Evolutionary conservation across 2,888 invertebrate species (phyloP).

Genomic region (Trissoscelio sp.): DNA sequence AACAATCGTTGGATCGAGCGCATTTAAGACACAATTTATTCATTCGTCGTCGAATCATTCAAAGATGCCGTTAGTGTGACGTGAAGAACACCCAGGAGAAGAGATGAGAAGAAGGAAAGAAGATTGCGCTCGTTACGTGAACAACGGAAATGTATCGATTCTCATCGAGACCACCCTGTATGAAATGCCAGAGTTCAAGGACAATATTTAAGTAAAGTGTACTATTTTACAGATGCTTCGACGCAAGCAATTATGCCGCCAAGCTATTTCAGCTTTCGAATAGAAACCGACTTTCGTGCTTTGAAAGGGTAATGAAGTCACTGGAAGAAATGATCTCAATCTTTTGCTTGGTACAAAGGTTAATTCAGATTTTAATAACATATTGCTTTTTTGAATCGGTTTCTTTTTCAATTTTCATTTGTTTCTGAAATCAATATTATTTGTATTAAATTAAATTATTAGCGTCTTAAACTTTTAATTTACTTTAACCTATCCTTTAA

Average conservation of each 20-base stretch:
- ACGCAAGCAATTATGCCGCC: constrained; percentile 46
- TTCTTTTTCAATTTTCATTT: too few relatives aligned
- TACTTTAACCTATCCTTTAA: background rate
- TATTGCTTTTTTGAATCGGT: background rate
- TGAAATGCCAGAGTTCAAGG: constrained; percentile 53
- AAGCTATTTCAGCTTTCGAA: constrained; percentile 54
- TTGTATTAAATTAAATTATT: background rate
- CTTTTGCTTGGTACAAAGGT: too few relatives aligned
- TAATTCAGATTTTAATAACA: too few relatives aligned
- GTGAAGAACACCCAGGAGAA: constrained; percentile 57
- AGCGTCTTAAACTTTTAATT: too few relatives aligned
- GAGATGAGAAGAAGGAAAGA: constrained; percentile 24
- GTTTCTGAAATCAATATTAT: background rate
- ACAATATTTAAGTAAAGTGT: constrained; percentile 49
- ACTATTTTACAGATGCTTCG: constrained; percentile 58
- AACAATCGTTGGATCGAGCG: constrained; percentile 1
- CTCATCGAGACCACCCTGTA: constrained; percentile 57
- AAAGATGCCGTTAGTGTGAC: constrained; percentile 59
- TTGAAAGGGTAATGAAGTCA: constrained; percentile 45
- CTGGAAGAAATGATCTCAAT: background rate
- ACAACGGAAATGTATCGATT: constrained; percentile 40
- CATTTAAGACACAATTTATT: constrained; percentile 46
- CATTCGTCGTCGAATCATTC: constrained; percentile 31
- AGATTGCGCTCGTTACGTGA: constrained; percentile 45
- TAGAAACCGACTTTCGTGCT: constrained; percentile 10